phyloP scores from a whole-genome alignment of 2,888 invertebrate genomes.

The Pogonocherus hispidulus region DNA sequence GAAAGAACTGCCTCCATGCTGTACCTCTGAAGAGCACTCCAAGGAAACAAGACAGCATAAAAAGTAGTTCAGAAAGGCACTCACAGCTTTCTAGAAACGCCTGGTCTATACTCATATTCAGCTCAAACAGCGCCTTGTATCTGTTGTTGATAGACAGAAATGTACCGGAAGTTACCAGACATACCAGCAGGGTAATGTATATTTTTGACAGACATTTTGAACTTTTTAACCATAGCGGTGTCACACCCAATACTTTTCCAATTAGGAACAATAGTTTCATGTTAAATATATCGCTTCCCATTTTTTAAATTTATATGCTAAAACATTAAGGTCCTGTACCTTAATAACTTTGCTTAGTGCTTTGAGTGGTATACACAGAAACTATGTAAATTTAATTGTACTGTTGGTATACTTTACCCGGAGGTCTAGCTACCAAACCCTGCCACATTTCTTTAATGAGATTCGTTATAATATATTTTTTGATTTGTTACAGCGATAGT shows the following conservation, averaged over 20 bases:
- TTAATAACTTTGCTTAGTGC: no score
- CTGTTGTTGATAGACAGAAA: conserved; percentile 31
- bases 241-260: conserved; percentile 11
- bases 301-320: conserved; percentile 5
- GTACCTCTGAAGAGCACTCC: conserved; percentile 17
- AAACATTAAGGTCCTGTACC: not conserved
- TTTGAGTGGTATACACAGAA: no score
- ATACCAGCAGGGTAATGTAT: conserved; percentile 4
- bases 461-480: no score
- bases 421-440: no score
- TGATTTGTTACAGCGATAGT: no score
- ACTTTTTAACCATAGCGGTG: not conserved
- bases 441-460: no score
- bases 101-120: conserved; percentile 28
- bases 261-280: conserved; percentile 1
- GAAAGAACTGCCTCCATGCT: conserved; percentile 33
- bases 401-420: no score
- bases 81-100: conserved; percentile 34
- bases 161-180: conserved; percentile 28
- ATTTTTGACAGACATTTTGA: not conserved
- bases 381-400: no score
- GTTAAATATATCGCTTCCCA: conserved; percentile 9
- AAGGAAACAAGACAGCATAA: conserved; percentile 36
- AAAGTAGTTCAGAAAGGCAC: conserved; percentile 29
- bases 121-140: not conserved